Percentiles rank a stretch among this genome's conserved stretches.
These are phyloP conservation scores for Girardia tigrina DNA, from an alignment of 2,888 invertebrate species.

Conservation along the genomic window DNA sequence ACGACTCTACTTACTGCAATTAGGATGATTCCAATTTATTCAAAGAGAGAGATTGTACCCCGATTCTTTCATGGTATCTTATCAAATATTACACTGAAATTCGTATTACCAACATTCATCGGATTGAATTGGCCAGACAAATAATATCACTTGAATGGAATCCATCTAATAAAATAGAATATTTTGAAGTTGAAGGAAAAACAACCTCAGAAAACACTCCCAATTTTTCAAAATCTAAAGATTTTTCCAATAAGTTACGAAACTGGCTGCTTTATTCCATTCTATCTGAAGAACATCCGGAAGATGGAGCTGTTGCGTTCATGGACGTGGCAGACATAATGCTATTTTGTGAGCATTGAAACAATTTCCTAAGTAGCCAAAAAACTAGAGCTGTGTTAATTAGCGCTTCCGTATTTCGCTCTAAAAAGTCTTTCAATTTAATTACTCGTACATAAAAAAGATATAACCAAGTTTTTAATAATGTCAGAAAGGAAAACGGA, in stretches of 20 bases:
- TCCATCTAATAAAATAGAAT: conserved; percentile 77
- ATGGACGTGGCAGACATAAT: conserved; percentile 80
- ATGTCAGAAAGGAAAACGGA: too few species aligned
- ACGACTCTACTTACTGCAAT: too few species aligned
- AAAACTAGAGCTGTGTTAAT: conserved; percentile 80
- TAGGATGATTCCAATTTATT: too few species aligned
- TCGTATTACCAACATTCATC: too few species aligned
- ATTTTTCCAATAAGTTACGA: conserved; percentile 32
- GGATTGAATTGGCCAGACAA: conserved; percentile 85
- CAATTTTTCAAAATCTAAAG: conserved; percentile 17
- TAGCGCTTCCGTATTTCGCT: conserved; percentile 74
- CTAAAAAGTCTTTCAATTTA: too few species aligned
- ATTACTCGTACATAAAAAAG: too few species aligned
- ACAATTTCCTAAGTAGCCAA: conserved; percentile 93
- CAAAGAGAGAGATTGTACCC: too few species aligned
- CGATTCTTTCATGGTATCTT: too few species aligned
- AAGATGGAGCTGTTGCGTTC: conserved; percentile 78
- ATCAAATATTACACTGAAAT: too few species aligned
- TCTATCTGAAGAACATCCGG: conserved; percentile 82
- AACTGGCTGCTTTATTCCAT: conserved; percentile 92
- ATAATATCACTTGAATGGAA: conserved; percentile 86
- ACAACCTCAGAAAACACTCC: neutral
- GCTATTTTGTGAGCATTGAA: conserved; percentile 79
- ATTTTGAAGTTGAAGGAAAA: conserved; percentile 64
- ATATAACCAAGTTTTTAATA: too few species aligned